Evolutionary conservation across 2,797 vertebrate genomes (phyloP).

Genomic region (Hapalemur alaotrensis): DNA sequence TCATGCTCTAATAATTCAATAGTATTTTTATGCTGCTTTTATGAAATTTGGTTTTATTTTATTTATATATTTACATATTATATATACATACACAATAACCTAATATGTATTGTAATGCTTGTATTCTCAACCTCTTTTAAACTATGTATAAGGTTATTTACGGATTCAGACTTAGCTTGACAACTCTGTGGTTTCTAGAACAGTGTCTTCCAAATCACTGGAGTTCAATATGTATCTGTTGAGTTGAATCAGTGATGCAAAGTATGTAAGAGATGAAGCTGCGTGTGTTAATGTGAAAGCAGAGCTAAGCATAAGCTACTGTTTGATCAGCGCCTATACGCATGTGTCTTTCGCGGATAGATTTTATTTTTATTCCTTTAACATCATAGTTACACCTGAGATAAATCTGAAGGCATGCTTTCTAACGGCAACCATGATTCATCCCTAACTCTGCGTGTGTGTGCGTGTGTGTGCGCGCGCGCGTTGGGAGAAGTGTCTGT

Average conservation of each 20-base stretch:
- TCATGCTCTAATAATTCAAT: neutral
- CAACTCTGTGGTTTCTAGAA: neutral
- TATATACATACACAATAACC: neutral
- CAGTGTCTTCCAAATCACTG: neutral
- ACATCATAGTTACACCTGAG: neutral
- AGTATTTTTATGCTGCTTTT: neutral
- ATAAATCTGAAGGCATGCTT: neutral
- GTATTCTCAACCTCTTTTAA: conserved; percentile 34
- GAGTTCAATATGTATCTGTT: neutral
- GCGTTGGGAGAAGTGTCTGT: neutral
- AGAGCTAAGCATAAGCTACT: neutral
- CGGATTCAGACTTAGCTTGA: neutral
- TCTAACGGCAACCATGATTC: neutral
- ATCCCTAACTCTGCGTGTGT: neutral
- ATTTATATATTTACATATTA: neutral
- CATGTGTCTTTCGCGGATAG: neutral
- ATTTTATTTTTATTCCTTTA: conserved; percentile 15
- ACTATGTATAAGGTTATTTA: neutral
- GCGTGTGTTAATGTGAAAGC: neutral
- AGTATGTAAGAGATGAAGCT: neutral
- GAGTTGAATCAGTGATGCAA: neutral
- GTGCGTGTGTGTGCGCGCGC: too few species aligned
- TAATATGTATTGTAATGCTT: neutral
- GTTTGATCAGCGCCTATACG: neutral
- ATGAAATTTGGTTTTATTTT: neutral